Evolutionary conservation across 1,140 invertebrate species (phyloP).

Genomic region (Octopus bimaculoides): DNA sequence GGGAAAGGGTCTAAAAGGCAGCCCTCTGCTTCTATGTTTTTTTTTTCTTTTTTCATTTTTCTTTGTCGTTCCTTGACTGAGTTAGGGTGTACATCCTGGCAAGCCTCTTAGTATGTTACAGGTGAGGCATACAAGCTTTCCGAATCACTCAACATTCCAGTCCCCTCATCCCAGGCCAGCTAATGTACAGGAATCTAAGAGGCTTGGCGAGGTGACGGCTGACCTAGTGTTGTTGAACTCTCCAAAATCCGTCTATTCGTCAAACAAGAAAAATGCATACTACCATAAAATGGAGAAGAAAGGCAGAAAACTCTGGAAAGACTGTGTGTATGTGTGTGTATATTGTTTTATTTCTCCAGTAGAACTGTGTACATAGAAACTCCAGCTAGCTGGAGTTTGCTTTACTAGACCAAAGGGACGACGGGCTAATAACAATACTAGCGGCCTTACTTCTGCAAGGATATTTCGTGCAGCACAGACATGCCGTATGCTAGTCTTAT

Average conservation of each 20-base stretch:
- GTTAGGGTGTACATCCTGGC: background rate
- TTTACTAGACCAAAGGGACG: constrained; percentile 9
- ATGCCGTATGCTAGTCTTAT: constrained; percentile 8
- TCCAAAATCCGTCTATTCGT: constrained; percentile 3
- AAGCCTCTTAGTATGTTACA: background rate
- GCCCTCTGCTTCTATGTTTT: background rate
- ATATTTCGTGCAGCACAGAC: constrained; percentile 8
- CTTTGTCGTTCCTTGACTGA: background rate
- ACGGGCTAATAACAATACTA: constrained; percentile 10
- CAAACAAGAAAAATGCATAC: background rate
- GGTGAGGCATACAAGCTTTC: background rate
- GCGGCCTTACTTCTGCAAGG: constrained; percentile 13
- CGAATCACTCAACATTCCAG: constrained; percentile 7
- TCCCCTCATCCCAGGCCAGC: background rate
- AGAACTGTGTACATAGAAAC: constrained; percentile 7
- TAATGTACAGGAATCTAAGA: background rate
- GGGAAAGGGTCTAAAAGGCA: background rate
- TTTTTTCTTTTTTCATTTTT: background rate
- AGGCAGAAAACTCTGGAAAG: background rate
- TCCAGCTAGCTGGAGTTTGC: background rate
- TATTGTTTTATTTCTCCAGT: background rate
- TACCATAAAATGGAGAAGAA: background rate
- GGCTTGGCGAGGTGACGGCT: background rate
- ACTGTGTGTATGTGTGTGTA: background rate
- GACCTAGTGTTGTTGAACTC: background rate